A percentile compares a stretch with the other conserved stretches of the same genome.
Conservation (phyloP, 2,113 vertebrate species). For the Cheirogaleus medius region DNA sequence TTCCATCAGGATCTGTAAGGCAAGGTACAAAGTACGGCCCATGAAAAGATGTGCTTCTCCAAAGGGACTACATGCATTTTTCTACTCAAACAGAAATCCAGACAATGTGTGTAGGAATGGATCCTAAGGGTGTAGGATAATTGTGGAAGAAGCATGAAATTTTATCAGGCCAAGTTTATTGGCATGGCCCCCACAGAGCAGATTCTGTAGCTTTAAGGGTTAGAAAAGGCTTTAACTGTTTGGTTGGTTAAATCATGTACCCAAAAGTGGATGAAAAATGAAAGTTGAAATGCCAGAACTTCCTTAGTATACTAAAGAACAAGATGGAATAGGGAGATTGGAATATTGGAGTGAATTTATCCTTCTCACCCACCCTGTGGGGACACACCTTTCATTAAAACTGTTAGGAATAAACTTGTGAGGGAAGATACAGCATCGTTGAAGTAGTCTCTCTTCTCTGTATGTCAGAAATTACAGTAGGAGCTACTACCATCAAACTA, state of each 20-base stretch:
- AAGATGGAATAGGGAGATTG: neutral
- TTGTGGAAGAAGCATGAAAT: neutral
- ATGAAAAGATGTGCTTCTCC: neutral
- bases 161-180: neutral
- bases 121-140: neutral
- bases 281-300: neutral
- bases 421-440: neutral
- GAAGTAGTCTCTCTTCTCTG: neutral
- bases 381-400: neutral
- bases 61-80: neutral
- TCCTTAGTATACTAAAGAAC: neutral
- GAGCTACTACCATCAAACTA: neutral
- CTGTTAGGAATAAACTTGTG: neutral
- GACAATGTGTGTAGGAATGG: neutral
- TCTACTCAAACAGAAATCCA: neutral
- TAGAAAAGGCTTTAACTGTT: neutral
- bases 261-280: neutral
- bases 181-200: neutral
- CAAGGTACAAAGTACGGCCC: neutral
- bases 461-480: neutral
- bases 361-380: neutral
- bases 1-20: neutral
- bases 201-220: neutral
- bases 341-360: neutral
- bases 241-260: neutral